Conservation (phyloP, 2,888 invertebrate genomes). For the Actias luna region DNA sequence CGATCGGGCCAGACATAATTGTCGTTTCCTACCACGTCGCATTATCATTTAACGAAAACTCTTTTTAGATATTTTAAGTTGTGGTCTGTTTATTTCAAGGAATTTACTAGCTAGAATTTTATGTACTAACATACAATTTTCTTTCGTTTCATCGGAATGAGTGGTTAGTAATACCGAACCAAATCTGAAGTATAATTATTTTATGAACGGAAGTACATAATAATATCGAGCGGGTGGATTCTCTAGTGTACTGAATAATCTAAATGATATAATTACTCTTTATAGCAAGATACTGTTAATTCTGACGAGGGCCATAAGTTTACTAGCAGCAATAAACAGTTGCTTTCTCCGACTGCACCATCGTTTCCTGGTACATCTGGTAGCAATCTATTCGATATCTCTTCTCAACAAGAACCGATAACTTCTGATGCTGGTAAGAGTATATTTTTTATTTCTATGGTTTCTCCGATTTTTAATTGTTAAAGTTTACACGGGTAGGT, state of each 20-base stretch:
- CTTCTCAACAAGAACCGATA: conserved; percentile 57
- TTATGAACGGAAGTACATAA: background rate
- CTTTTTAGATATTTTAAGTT: no score
- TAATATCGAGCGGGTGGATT: no score
- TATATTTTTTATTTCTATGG: background rate
- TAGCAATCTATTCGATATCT: conserved; percentile 46
- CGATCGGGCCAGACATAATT: no score
- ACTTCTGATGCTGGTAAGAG: conserved; percentile 55
- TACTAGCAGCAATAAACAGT: conserved; percentile 36
- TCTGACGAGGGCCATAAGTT: conserved; percentile 34
- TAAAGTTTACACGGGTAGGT: no score
- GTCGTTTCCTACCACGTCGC: no score
- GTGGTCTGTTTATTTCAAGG: no score
- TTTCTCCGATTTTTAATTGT: no score
- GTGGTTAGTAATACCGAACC: background rate
- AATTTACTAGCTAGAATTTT: no score
- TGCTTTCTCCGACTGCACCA: conserved; percentile 54
- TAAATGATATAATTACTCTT: background rate
- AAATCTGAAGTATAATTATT: no score
- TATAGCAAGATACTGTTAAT: background rate
- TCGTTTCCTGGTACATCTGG: conserved; percentile 45
- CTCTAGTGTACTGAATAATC: background rate
- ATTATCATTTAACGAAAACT: no score
- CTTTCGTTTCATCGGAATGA: background rate
- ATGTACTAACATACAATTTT: no score